Evolutionary conservation across 2,888 invertebrate genomes (phyloP).

Genomic region (Latrodectus elegans): DNA sequence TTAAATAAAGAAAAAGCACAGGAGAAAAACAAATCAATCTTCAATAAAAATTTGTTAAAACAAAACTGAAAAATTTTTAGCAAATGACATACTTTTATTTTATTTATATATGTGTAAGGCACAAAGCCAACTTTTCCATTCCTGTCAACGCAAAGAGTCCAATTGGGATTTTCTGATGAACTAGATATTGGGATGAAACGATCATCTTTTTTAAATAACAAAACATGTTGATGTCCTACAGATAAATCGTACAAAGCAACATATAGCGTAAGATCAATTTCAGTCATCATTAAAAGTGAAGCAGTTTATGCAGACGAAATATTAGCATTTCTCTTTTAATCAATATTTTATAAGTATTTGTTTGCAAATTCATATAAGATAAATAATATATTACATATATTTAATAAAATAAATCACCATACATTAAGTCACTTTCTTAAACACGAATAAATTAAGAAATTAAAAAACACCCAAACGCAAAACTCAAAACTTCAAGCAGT

Average conservation of each 20-base stretch:
- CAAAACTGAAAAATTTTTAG: not conserved
- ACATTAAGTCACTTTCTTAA: no score
- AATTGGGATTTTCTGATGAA: constrained; percentile 71
- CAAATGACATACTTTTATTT: constrained; percentile 28
- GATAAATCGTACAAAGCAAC: constrained; percentile 53
- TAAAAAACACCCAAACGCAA: no score
- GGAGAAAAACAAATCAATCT: not conserved
- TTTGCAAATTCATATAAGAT: no score
- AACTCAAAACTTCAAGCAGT: no score
- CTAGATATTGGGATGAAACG: constrained; percentile 69
- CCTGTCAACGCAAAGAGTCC: constrained; percentile 72
- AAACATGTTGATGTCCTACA: constrained; percentile 54
- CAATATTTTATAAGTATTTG: no score
- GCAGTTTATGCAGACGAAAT: not conserved
- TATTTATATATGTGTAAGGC: constrained; percentile 73
- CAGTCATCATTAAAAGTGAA: constrained; percentile 32
- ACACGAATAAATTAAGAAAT: no score
- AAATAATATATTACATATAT: no score
- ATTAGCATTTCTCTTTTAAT: no score
- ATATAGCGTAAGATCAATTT: constrained; percentile 31
- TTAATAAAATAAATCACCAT: no score
- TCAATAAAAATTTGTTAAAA: not conserved
- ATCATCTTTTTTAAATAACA: constrained; percentile 70
- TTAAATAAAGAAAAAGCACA: not conserved
- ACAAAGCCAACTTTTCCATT: constrained; percentile 73